These are phyloP conservation scores for Sebastes melanostomus DNA, from an alignment of 2,797 vertebrate genomes.

Conservation along the genomic window DNA sequence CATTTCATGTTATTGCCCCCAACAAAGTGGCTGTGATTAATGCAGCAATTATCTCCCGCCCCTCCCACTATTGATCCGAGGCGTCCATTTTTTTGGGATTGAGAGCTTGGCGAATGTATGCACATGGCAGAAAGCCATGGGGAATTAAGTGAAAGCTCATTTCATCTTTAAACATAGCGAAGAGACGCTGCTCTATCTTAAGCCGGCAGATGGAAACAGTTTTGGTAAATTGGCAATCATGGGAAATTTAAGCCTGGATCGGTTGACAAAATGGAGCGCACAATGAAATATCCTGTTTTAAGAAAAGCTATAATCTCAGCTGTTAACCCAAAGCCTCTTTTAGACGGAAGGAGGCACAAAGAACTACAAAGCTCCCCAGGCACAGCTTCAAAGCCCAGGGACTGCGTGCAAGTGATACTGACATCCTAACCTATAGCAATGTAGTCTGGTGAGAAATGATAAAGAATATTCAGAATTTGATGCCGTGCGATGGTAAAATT, in stretches of 20 bases:
- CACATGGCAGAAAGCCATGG: slow-evolving; percentile 35
- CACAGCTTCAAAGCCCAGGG: slow-evolving; percentile 7
- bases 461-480: background rate
- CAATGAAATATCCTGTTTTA: slow-evolving; percentile 2
- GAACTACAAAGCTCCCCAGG: background rate
- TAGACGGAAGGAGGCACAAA: background rate
- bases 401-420: slow-evolving; percentile 30
- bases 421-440: background rate
- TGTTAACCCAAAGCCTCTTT: slow-evolving; percentile 25
- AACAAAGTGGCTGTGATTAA: slow-evolving; percentile 65
- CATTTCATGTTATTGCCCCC: slow-evolving; percentile 25
- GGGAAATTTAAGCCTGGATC: background rate
- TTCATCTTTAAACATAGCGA: slow-evolving; percentile 29
- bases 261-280: slow-evolving; percentile 5
- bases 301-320: slow-evolving; percentile 19
- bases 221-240: slow-evolving; percentile 17
- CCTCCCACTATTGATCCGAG: slow-evolving; percentile 66
- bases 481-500: background rate
- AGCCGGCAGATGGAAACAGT: slow-evolving; percentile 40
- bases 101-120: slow-evolving; percentile 43
- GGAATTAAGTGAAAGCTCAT: slow-evolving; percentile 57
- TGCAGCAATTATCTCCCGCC: slow-evolving; percentile 55
- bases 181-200: slow-evolving; percentile 33
- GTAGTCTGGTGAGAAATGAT: slow-evolving; percentile 10
- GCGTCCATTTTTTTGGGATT: slow-evolving; percentile 47